A percentile compares a stretch with the other conserved stretches of the same genome.
phyloP scores from a whole-genome alignment of 2,797 vertebrate genomes.

The Octomys mimax region DNA sequence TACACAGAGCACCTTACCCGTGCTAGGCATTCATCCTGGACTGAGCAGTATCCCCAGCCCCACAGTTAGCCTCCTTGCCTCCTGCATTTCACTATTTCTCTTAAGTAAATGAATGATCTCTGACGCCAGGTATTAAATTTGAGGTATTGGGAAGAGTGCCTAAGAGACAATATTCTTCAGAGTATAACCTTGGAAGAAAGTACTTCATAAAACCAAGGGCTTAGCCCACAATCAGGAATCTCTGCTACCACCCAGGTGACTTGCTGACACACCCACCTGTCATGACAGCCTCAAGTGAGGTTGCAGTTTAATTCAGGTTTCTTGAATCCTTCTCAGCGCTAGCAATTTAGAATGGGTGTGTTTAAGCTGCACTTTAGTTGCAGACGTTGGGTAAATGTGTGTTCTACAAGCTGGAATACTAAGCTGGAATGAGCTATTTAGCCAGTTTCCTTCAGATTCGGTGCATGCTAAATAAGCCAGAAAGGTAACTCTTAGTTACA shows the following conservation, averaged over 20 bases:
- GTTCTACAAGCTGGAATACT: not conserved
- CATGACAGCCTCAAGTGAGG: not conserved
- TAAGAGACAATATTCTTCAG: not conserved
- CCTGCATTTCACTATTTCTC: not conserved
- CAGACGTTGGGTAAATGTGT: not conserved
- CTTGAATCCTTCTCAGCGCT: not conserved
- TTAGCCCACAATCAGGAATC: not conserved
- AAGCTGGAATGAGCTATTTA: not conserved
- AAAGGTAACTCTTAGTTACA: not conserved
- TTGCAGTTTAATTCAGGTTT: not conserved
- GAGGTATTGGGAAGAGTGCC: not conserved
- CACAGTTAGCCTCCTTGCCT: not conserved
- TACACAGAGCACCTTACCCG: not conserved
- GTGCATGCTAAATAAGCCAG: not conserved
- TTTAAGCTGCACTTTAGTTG: not conserved
- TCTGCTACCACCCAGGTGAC: not conserved
- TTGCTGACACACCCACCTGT: not conserved
- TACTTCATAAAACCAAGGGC: not conserved
- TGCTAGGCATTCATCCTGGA: too few species aligned
- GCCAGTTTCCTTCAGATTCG: not conserved
- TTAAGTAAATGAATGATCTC: not conserved
- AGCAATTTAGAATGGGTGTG: not conserved
- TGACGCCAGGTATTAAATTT: not conserved
- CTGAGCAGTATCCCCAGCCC: not conserved
- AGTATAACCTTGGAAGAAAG: constrained; percentile 19